Percentiles rank a stretch among this genome's conserved stretches.
Conservation (phyloP, 2,888 invertebrate species). For the Asteroscopus sphinx region DNA sequence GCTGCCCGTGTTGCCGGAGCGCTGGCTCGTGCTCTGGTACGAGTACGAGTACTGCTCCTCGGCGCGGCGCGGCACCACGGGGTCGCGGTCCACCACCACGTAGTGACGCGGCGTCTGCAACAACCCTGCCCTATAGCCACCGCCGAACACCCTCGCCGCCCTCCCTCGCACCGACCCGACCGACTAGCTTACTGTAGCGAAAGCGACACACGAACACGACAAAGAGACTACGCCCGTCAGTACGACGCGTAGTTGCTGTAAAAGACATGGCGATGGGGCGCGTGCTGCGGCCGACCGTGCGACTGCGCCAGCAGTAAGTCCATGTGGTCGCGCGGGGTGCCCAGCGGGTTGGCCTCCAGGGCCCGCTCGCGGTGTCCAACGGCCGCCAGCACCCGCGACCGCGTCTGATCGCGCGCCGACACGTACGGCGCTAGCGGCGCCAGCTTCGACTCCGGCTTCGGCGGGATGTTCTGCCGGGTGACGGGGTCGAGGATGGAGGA, state of each 20-base stretch:
- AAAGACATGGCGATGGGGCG: slow-evolving; percentile 86
- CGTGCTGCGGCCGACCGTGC: slow-evolving; percentile 88
- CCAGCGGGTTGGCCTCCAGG: slow-evolving; percentile 89
- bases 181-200: slow-evolving; percentile 76
- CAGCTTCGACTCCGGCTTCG: slow-evolving; percentile 89
- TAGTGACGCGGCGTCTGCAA: slow-evolving; percentile 96
- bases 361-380: slow-evolving; percentile 90
- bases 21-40: slow-evolving; percentile 92
- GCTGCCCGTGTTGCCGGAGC: slow-evolving; percentile 83
- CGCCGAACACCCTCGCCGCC: slow-evolving; percentile 73
- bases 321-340: slow-evolving; percentile 91
- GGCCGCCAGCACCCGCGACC: slow-evolving; percentile 90
- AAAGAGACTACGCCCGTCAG: slow-evolving; percentile 70
- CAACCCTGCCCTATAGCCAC: slow-evolving; percentile 84
- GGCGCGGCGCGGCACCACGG: slow-evolving; percentile 91
- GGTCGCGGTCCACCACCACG: slow-evolving; percentile 95
- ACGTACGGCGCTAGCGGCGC: slow-evolving; percentile 92
- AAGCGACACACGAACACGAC: slow-evolving; percentile 87
- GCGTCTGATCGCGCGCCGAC: slow-evolving; percentile 91
- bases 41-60: slow-evolving; percentile 96
- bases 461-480: slow-evolving; percentile 91
- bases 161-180: slow-evolving; percentile 78
- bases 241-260: slow-evolving; percentile 88
- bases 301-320: slow-evolving; percentile 91
- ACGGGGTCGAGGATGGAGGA: slow-evolving; percentile 87